Evolutionary conservation across 2,797 vertebrate species (phyloP), one percentile per base, ranked within the genome.

Genomic region (Echeneis naucrates): DNA sequence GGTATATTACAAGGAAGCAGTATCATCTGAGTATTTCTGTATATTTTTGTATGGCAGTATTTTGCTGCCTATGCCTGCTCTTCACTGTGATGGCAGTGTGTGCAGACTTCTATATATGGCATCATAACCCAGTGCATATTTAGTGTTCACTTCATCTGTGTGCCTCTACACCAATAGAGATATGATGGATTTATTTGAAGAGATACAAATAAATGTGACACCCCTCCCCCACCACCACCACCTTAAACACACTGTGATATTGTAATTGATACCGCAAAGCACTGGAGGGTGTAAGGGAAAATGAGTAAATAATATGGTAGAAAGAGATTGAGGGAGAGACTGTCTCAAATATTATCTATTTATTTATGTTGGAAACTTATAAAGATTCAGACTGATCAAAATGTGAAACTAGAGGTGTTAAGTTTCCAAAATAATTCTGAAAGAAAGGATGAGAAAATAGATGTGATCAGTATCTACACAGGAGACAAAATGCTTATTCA

Each of bases 61-160:
- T n/a, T n/a, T n/a, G n/a, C n/a, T n/a, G n/a, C n/a, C n/a, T n/a
- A n/a, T 57, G 45, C 68, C 59, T 70, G 16, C 30, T 40, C 35
- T 37, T 48, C 37, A 10, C 51, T 53, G 53, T 40, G 73, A 68
- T 68, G 67, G 48, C 33, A 45, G 44, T 51, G 51, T 50, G 71
- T 59, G 51, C 37, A 38, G 16, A 26, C 53, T 71, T 82, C 47
- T n/a, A 8, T 23, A 52, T 12, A 24, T 60, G 17, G 40, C 33
- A 44, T 53, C 35, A 72, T 21, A 65, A 80, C 58, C 44, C 2
- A 70, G 63, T 44, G 26, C 51, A 66, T 66, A 75, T 65, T 78
- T 82, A 72, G 40, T 74, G 72, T 85, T 82, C 66, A 27, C 27
- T 76, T 75, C 40, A 63, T 74, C 45, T 81, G 30, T 42, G 30